These are phyloP conservation scores for Trichonephila clavata DNA, from an alignment of 1,140 invertebrate genomes.

Conservation along the genomic window DNA sequence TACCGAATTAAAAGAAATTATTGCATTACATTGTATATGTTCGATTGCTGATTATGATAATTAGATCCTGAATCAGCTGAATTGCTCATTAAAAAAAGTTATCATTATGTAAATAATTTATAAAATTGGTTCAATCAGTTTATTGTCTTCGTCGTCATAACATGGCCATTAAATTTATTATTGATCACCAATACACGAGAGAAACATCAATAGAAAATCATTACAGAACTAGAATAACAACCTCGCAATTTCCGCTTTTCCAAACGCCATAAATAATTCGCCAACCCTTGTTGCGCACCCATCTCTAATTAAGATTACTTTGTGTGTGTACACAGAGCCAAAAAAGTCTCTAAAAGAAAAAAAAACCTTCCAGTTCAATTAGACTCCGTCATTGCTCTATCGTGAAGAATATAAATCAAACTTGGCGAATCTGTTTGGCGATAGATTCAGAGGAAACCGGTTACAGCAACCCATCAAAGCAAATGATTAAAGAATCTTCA, in stretches of 20 bases:
- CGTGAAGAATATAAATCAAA: conserved; percentile 67
- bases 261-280: conserved; percentile 27
- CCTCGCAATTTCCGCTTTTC: neutral
- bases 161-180: neutral
- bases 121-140: neutral
- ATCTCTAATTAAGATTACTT: conserved; percentile 41
- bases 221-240: neutral
- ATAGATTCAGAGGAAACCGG: too few relatives aligned
- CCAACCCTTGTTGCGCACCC: conserved; percentile 29
- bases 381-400: conserved; percentile 47
- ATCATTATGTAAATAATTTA: too few relatives aligned
- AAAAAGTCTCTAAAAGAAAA: neutral
- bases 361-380: conserved; percentile 44
- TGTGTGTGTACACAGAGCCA: neutral
- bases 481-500: too few relatives aligned
- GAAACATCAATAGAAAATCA: neutral
- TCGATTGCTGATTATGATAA: too few relatives aligned
- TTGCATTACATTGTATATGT: too few relatives aligned
- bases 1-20: too few relatives aligned
- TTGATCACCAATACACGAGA: neutral
- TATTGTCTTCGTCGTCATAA: neutral
- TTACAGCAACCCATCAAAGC: too few relatives aligned
- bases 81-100: too few relatives aligned
- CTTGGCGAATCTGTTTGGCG: conserved; percentile 33
- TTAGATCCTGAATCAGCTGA: too few relatives aligned